Evolutionary conservation across 2,888 invertebrate genomes (phyloP), one percentile per base, ranked within the genome.

Genomic region (Muschampia plurimacula): DNA sequence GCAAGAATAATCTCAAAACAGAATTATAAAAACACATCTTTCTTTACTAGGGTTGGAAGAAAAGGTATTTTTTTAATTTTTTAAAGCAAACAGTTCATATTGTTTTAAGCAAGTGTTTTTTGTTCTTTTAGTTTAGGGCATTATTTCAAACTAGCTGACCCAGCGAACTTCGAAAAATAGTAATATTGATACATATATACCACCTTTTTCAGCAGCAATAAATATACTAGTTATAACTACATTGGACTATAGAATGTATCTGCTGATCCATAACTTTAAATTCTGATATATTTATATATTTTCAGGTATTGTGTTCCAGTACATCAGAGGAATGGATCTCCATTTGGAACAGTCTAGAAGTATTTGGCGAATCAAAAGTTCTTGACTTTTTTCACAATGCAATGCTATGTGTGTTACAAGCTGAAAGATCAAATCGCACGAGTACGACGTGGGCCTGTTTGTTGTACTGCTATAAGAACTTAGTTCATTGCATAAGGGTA

Each of bases 281-380:
- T 10, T 52, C 52, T 15, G 2, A 44, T 22, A 10, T 41, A 13
- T 10, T 13, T 46, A 22, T n/a, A 22, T 9, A 32, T 49, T 83
- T 84, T 32, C 77, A 93, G 94, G 80, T 90, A 0, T 77, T 93
- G 15, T 84, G 86, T 74, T 86, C 86, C 12, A 84, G 85, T 9
- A 87, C 84, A 0, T 81, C 84, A 15, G 78, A 84, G 32, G 94
- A 94, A 78, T 94, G 93, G 93, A 83, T 83, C 60, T 73, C 81
- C 12, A 82, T 92, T 46, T 94, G 92, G 90, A 84, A 89, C 46
- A 86, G 86, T 74, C 74, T 92, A 1, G 55, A 75, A 1, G 77
- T 78, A 3, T 82, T 86, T 28, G 83, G 81, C 0, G 83, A 83
- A 22, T 69, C 74, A 1, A 79, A 74, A 13, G 80, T 81, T 15